phyloP scores from a whole-genome alignment of 35 echinoderm and acorn worm species.

The Ophiothrix spiculata region DNA sequence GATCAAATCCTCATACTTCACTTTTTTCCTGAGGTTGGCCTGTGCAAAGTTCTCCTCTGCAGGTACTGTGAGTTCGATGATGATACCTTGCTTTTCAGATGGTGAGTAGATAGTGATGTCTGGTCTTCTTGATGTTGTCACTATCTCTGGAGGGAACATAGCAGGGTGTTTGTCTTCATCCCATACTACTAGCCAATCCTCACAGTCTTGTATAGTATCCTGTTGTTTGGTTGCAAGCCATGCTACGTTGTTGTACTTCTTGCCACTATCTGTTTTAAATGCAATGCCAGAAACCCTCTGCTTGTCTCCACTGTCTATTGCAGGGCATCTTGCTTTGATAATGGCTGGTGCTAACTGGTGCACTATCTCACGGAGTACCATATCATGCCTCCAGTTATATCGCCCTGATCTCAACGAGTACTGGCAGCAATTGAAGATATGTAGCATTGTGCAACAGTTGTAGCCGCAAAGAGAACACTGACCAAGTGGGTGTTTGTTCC shows the following conservation, averaged over 20 bases:
- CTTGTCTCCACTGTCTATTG: background rate
- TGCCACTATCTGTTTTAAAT: no score
- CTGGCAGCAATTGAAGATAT: conserved; percentile 29
- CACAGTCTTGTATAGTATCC: no score
- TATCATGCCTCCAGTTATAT: conserved; percentile 38
- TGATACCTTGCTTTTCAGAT: conserved; percentile 3
- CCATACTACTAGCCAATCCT: no score
- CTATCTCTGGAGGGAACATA: no score
- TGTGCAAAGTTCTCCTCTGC: background rate
- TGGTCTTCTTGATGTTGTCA: background rate
- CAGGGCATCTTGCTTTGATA: background rate
- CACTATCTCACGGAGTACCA: conserved; percentile 1
- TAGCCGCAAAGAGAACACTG: background rate
- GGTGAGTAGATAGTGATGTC: background rate
- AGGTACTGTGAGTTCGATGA: background rate
- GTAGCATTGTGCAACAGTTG: conserved; percentile 16
- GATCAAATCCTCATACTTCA: conserved; percentile 5
- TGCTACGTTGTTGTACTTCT: no score
- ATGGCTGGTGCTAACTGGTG: background rate
- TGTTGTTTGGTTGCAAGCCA: no score
- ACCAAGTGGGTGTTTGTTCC: no score
- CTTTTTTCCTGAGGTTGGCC: background rate
- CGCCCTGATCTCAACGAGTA: conserved; percentile 7
- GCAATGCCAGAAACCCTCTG: no score
- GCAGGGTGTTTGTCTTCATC: no score